A percentile compares a stretch with the other conserved stretches of the same genome.
Conservation (phyloP, 1,140 invertebrate species). For the Conus ventricosus region DNA sequence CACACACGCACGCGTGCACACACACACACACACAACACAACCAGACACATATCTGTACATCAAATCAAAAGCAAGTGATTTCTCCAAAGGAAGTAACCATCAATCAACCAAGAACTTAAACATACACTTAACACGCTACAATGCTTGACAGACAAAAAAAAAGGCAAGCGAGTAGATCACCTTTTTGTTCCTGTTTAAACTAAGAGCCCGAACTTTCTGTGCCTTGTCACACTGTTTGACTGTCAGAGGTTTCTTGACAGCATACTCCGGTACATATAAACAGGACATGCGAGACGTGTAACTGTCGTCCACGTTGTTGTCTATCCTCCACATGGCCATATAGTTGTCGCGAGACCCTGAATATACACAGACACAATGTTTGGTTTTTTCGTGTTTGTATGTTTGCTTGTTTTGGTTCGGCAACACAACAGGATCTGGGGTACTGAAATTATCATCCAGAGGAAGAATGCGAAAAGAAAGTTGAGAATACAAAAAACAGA, state of each 20-base stretch:
- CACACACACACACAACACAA: no score
- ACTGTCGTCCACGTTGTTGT: conserved; percentile 58
- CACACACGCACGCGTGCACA: no score
- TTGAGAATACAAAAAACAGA: no score
- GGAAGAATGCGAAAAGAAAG: neutral
- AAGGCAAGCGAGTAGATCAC: conserved; percentile 46
- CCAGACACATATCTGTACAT: no score
- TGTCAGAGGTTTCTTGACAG: conserved; percentile 81
- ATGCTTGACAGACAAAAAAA: neutral
- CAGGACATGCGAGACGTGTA: conserved; percentile 49
- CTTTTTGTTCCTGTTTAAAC: conserved; percentile 83
- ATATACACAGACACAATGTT: conserved; percentile 1
- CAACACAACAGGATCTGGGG: no score
- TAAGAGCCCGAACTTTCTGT: conserved; percentile 89
- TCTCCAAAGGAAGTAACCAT: neutral
- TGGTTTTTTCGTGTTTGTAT: no score
- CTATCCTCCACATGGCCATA: conserved; percentile 77
- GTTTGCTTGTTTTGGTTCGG: no score
- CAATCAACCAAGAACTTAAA: neutral
- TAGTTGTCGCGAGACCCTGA: conserved; percentile 85
- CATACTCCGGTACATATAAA: conserved; percentile 67
- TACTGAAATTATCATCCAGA: conserved; percentile 2
- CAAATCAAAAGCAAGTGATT: no score
- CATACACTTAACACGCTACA: neutral
- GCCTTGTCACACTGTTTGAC: conserved; percentile 84